Evolutionary conservation across 2,888 invertebrate species (phyloP).

Genomic region (Nomada goodeniana): DNA sequence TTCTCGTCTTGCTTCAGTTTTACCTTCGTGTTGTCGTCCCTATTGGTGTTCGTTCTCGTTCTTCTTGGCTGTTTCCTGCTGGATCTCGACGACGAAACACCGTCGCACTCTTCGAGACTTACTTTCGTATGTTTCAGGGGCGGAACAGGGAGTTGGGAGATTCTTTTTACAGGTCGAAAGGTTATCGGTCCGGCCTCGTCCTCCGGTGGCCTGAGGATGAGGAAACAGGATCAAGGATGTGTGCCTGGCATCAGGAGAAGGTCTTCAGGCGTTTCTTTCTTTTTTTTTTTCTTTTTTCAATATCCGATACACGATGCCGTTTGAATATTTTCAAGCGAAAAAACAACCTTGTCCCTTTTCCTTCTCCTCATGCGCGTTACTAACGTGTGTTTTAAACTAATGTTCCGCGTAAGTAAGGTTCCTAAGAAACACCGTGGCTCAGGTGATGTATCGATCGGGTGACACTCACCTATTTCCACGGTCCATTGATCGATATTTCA

Average conservation of each 20-base stretch:
- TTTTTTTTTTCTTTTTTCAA: background rate
- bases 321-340: conserved; percentile 5
- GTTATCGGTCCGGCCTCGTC: conserved; percentile 62
- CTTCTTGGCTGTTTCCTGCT: background rate
- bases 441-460: background rate
- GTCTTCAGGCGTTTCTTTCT: conserved; percentile 55
- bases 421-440: background rate
- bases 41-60: background rate
- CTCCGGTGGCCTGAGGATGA: conserved; percentile 73
- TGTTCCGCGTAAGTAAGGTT: conserved; percentile 9
- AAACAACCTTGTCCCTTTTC: conserved; percentile 72
- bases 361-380: conserved; percentile 77
- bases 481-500: conserved; percentile 77
- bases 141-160: conserved; percentile 45
- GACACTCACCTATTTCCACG: conserved; percentile 75
- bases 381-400: conserved; percentile 28
- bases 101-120: conserved; percentile 10
- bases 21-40: background rate
- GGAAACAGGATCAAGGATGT: conserved; percentile 75
- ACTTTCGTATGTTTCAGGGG: conserved; percentile 45
- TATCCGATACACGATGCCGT: background rate
- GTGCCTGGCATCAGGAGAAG: conserved; percentile 75
- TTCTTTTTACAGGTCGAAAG: conserved; percentile 57
- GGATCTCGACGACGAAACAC: conserved; percentile 7
- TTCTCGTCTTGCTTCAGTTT: conserved; percentile 20